Base-by-base conservation (phyloP, 2,797 vertebrate species). In the Dendrocincla tyrannina region DNA sequence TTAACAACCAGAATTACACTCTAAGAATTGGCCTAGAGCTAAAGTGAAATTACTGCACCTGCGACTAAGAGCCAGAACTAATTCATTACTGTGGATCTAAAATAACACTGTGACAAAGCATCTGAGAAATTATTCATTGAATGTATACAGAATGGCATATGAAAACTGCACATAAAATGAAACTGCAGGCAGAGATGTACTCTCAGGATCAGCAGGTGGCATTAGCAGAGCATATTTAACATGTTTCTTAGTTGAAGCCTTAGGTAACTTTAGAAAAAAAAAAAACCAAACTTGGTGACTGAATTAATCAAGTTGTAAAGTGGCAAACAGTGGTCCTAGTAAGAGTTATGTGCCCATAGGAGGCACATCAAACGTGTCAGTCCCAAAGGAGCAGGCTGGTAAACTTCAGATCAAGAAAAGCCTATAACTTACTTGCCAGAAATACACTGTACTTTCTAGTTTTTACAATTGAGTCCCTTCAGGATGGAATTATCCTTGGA, bases 201-300 rank as follows among this genome's bases (percentile, higher is more conserved):
- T 85, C 75, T 53, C 60, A 49, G 77, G 69, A 97, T 93, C 91
- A 96, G 93, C 93, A 97, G 95, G 96, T 81, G 92, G 86, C 90
- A 92, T 91, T 87, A 88, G 78, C 68, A 84, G 66, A 74, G 53
- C 91, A 58, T 68, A 88, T 79, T 95, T 96, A 80, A 89, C 14
- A 1, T 27, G 47, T 70, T 91, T 78, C 84, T 85, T 68, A 80
- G 53, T 80, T 42, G 42, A 82, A 87, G 81, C 89, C 91, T 90
- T 85, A 47, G 80, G 94, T n/a, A 49, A 91, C 75, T 62, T 37
- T 7, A 4, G 42, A 6, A 69, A 35, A 73, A 63, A 67, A 24
- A 22, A 79, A 56, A 64, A 18, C 41, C 23, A 27, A 50, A 25
- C 27, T 70, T 80, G 56, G 70, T 27, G 15, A 91, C 70, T 19